Evolutionary conservation across 2,797 vertebrate genomes (phyloP).

Genomic region (Danio albolineatus): DNA sequence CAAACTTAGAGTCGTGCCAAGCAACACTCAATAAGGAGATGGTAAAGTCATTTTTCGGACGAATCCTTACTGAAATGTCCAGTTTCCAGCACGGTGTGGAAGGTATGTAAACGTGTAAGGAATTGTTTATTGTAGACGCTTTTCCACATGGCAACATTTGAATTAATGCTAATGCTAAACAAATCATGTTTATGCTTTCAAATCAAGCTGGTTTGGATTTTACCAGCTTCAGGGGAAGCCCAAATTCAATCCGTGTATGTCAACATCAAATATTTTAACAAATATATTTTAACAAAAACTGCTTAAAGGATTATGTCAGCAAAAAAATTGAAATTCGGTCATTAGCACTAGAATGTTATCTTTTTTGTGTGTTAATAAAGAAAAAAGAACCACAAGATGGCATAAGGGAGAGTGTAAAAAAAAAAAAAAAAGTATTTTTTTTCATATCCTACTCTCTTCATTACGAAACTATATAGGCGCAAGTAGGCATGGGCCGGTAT

Average conservation of each 20-base stretch:
- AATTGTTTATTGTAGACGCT: constrained; percentile 25
- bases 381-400: too few species aligned
- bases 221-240: constrained; percentile 8
- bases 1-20: constrained; percentile 37
- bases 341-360: neutral
- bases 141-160: constrained; percentile 29
- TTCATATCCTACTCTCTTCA: too few species aligned
- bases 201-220: constrained; percentile 35
- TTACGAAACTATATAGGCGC: too few species aligned
- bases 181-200: neutral
- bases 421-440: too few species aligned
- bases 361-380: too few species aligned
- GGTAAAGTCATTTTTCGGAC: constrained; percentile 41
- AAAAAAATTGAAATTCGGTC: neutral
- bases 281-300: neutral
- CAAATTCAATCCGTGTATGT: constrained; percentile 25
- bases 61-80: constrained; percentile 29
- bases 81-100: constrained; percentile 14
- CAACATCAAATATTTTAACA: neutral
- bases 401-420: too few species aligned
- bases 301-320: neutral
- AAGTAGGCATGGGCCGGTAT: too few species aligned
- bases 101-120: constrained; percentile 16
- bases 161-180: constrained; percentile 20
- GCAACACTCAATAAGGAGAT: constrained; percentile 45